phyloP scores from a whole-genome alignment of 2,888 invertebrate species.

The Pristionchus entomophagus region DNA sequence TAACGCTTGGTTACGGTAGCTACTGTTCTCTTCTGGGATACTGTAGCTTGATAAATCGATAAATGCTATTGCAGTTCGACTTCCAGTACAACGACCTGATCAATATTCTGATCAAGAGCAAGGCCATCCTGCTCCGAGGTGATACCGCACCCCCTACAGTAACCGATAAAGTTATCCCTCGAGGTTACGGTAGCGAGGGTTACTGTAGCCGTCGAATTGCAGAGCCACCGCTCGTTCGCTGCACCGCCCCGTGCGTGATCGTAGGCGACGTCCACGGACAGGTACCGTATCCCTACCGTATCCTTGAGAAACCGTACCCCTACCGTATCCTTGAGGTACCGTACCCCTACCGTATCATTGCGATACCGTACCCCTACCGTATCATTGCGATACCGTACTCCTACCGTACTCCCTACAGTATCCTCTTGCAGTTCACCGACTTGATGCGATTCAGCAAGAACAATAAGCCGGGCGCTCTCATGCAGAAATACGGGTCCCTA shows the following conservation, averaged over 20 bases:
- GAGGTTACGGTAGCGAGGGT: not conserved
- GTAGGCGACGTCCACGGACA: conserved; percentile 26
- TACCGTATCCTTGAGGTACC: not conserved
- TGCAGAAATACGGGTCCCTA: too few species aligned
- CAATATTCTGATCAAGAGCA: not conserved
- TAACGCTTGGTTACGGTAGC: too few species aligned
- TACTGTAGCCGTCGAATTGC: not conserved
- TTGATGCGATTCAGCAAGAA: too few species aligned
- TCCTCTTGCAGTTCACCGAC: not conserved
- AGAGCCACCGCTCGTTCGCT: not conserved
- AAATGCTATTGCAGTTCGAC: not conserved
- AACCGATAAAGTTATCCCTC: not conserved
- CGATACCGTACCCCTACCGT: not conserved
- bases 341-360: not conserved
- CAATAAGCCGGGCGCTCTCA: too few species aligned
- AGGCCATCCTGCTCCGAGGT: not conserved
- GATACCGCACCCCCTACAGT: not conserved
- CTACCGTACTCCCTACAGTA: not conserved
- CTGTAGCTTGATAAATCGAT: not conserved
- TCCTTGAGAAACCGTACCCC: not conserved
- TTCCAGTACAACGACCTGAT: not conserved
- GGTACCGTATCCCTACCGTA: not conserved
- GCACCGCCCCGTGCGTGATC: not conserved
- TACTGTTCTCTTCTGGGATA: too few species aligned
- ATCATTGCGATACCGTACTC: not conserved